phyloP scores from a whole-genome alignment of 2,888 invertebrate species.

The Coenonympha glycerion region DNA sequence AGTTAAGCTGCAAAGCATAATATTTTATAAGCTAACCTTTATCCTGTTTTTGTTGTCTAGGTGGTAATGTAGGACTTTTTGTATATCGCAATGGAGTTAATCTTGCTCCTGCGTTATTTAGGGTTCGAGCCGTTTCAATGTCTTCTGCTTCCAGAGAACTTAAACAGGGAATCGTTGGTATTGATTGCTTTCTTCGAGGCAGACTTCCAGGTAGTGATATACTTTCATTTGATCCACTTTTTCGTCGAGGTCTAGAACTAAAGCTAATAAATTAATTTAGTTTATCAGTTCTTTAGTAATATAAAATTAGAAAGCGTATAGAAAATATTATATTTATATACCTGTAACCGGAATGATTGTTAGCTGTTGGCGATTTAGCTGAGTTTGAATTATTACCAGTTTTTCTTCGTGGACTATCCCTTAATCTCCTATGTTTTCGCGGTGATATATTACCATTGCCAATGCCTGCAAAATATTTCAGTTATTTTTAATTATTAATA shows the following conservation, averaged over 20 bases:
- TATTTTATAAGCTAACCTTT: slow-evolving; percentile 40
- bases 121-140: slow-evolving; percentile 62
- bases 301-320: neutral
- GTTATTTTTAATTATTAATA: neutral
- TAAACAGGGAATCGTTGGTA: slow-evolving; percentile 65
- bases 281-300: neutral
- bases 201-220: slow-evolving; percentile 79
- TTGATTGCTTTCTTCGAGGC: slow-evolving; percentile 77
- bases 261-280: neutral
- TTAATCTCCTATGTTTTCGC: slow-evolving; percentile 77
- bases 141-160: slow-evolving; percentile 73
- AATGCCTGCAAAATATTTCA: slow-evolving; percentile 39
- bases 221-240: slow-evolving; percentile 76
- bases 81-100: slow-evolving; percentile 66
- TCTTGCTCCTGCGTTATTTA: slow-evolving; percentile 69
- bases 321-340: slow-evolving; percentile 29
- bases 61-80: slow-evolving; percentile 70
- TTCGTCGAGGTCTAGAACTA: slow-evolving; percentile 57
- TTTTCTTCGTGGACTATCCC: slow-evolving; percentile 81
- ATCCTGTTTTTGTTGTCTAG: slow-evolving; percentile 68
- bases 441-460: slow-evolving; percentile 73
- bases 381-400: slow-evolving; percentile 69
- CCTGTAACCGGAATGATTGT: slow-evolving; percentile 66
- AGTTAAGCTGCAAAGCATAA: neutral
- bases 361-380: slow-evolving; percentile 73